phyloP scores from a whole-genome alignment of 2,888 invertebrate genomes.

The Siphlonurus alternatus region DNA sequence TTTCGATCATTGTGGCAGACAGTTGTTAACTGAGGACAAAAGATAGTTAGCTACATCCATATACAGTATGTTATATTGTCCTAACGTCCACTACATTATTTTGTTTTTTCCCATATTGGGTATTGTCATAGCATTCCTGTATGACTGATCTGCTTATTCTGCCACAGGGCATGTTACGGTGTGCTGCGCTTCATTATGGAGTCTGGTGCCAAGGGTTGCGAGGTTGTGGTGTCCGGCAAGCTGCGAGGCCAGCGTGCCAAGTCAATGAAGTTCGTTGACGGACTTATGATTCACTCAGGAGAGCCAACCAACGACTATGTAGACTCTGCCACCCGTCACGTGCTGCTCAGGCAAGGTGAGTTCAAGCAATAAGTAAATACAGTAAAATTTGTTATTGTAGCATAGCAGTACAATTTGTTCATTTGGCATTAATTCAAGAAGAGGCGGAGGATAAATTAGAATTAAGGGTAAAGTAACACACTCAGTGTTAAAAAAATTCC shows the following conservation, averaged over 20 bases:
- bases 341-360: conserved; percentile 83
- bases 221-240: conserved; percentile 98
- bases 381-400: too few relatives aligned
- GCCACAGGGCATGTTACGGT: conserved; percentile 92
- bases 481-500: too few relatives aligned
- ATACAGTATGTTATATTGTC: too few relatives aligned
- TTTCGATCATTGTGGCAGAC: too few relatives aligned
- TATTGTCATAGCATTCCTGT: too few relatives aligned
- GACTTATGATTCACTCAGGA: conserved; percentile 99
- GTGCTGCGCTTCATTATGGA: conserved; percentile 98
- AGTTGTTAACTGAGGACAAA: too few relatives aligned
- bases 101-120: too few relatives aligned
- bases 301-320: conserved; percentile 98
- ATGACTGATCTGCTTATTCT: too few relatives aligned
- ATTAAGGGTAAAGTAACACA: too few relatives aligned
- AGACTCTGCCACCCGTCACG: conserved; percentile 95
- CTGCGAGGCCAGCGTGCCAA: conserved; percentile 98
- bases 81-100: too few relatives aligned
- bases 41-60: too few relatives aligned
- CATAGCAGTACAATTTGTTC: too few relatives aligned
- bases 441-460: not conserved
- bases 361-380: not conserved
- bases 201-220: conserved; percentile 90
- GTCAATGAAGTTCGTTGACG: conserved; percentile 99
- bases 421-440: not conserved